These are phyloP conservation scores for Girardia tigrina DNA, from an alignment of 2,888 invertebrate genomes.

Conservation along the genomic window DNA sequence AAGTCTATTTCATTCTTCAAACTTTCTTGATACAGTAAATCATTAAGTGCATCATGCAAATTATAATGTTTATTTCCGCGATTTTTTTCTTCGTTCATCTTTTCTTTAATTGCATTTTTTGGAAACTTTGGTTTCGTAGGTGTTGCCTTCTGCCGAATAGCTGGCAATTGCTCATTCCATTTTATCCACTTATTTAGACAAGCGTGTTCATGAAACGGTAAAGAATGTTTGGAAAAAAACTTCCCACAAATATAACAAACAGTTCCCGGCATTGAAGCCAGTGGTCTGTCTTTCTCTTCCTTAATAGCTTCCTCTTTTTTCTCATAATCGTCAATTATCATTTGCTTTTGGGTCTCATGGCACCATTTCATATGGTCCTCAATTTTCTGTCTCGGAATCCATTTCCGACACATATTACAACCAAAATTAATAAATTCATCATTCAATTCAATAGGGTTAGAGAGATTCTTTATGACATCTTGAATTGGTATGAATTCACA, in stretches of 20 bases:
- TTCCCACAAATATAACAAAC: background rate
- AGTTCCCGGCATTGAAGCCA: background rate
- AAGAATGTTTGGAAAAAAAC: background rate
- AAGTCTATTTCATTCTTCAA: background rate
- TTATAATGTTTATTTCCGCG: background rate
- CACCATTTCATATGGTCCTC: background rate
- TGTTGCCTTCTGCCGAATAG: background rate
- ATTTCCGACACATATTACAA: constrained; percentile 11
- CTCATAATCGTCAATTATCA: background rate
- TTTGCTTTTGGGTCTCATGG: background rate
- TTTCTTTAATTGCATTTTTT: background rate
- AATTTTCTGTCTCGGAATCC: background rate
- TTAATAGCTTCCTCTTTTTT: background rate
- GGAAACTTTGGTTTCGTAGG: background rate
- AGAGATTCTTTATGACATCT: background rate
- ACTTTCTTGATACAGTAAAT: constrained; percentile 13
- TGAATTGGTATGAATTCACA: background rate
- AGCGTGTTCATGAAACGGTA: background rate
- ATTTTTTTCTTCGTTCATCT: background rate
- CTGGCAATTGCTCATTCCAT: constrained; percentile 9
- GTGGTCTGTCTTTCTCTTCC: background rate
- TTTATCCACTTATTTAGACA: background rate
- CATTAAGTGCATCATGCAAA: background rate
- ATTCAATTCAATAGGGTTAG: background rate
- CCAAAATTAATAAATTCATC: background rate